These are phyloP conservation scores for Bombus superbus DNA, from an alignment of 1,140 invertebrate genomes.

Conservation along the genomic window DNA sequence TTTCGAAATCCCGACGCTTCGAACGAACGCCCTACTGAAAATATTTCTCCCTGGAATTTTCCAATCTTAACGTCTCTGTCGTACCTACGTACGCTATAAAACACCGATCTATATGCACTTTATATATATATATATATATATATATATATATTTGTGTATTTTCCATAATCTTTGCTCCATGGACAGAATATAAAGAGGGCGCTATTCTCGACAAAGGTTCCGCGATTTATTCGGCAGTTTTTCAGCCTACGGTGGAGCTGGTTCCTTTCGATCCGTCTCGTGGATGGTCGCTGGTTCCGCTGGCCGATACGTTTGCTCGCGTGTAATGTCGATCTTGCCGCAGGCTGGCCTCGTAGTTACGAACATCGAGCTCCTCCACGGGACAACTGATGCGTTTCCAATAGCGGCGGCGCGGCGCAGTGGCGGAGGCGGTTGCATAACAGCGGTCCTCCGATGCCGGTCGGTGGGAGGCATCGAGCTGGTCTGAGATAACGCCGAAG, in stretches of 20 bases:
- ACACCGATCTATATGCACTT: background rate
- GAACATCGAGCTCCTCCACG: conserved; percentile 30
- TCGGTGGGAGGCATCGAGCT: background rate
- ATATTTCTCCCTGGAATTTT: background rate
- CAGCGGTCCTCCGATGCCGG: conserved; percentile 28
- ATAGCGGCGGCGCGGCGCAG: conserved; percentile 36
- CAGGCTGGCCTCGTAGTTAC: conserved; percentile 19
- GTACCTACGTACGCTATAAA: background rate
- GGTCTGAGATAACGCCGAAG: conserved; percentile 24
- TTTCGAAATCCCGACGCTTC: background rate
- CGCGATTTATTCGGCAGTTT: conserved; percentile 14
- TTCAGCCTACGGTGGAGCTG: conserved; percentile 1
- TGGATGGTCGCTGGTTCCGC: conserved; percentile 39
- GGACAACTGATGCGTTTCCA: conserved; percentile 71
- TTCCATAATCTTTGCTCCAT: background rate
- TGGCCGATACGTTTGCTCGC: conserved; percentile 55
- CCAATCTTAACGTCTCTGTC: background rate
- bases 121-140: too few relatives aligned
- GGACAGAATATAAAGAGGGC: background rate
- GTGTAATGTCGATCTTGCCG: conserved; percentile 46
- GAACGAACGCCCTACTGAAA: background rate
- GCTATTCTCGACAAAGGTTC: background rate
- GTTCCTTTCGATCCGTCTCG: conserved; percentile 44
- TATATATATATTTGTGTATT: too few relatives aligned
- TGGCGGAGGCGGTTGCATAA: conserved; percentile 38